Percentiles rank a stretch among this genome's conserved stretches.
Conservation (phyloP, 2,888 invertebrate genomes). For the Salpingus planirostris region DNA sequence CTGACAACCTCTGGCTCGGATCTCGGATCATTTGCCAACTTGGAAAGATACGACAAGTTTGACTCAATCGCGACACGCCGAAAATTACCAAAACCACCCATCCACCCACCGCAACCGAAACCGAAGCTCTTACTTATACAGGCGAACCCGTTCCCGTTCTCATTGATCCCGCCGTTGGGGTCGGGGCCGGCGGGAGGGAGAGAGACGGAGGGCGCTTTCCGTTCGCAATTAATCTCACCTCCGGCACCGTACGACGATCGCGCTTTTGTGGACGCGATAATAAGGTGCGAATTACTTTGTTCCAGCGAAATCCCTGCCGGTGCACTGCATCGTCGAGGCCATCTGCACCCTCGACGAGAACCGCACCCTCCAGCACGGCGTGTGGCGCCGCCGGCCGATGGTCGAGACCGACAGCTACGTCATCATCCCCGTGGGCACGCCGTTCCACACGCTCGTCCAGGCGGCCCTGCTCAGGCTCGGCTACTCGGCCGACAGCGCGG, state of each 20-base stretch:
- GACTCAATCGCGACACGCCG: not conserved
- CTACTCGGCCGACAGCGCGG: constrained; percentile 76
- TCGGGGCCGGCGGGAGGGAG: too few species aligned
- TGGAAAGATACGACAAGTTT: constrained; percentile 6
- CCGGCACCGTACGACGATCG: too few species aligned
- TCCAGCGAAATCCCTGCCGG: constrained; percentile 75
- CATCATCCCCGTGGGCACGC: constrained; percentile 85
- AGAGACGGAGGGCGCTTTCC: too few species aligned
- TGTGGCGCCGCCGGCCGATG: constrained; percentile 60
- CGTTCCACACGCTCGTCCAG: constrained; percentile 84
- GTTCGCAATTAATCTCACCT: too few species aligned
- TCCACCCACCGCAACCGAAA: too few species aligned
- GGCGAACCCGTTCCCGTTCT: too few species aligned
- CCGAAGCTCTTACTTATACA: too few species aligned
- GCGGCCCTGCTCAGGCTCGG: constrained; percentile 87
- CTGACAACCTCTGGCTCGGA: constrained; percentile 26
- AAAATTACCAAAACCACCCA: constrained; percentile 1
- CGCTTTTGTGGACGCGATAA: too few species aligned
- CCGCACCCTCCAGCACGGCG: constrained; percentile 44
- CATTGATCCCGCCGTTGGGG: too few species aligned
- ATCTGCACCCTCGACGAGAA: constrained; percentile 59
- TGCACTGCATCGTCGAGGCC: constrained; percentile 92
- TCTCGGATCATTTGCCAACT: constrained; percentile 27
- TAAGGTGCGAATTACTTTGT: too few species aligned
- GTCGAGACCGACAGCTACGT: constrained; percentile 94